phyloP scores from a whole-genome alignment of 64 coral and sea anemone species.

The Dendronephthya gigantea region DNA sequence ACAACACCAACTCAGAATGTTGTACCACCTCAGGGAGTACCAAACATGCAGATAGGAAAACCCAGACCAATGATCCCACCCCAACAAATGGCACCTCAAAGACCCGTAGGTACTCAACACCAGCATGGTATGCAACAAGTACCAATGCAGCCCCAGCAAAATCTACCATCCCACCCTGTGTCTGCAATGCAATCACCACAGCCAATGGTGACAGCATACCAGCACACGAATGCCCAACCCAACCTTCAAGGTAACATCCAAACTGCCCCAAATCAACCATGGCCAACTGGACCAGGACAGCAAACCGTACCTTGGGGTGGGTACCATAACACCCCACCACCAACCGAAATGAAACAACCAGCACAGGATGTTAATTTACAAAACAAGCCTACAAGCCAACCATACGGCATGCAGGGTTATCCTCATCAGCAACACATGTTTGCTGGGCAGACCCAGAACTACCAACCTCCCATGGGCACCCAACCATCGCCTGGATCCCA shows the following conservation, averaged over 20 bases:
- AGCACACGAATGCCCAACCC: background rate
- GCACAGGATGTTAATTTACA: background rate
- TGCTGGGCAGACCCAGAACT: background rate
- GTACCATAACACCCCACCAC: background rate
- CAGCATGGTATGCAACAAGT: background rate
- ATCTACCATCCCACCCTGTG: background rate
- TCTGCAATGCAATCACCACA: background rate
- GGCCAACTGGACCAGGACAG: background rate
- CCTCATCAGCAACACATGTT: background rate
- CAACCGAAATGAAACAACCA: background rate
- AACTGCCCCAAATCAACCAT: background rate
- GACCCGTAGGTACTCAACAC: too few relatives aligned
- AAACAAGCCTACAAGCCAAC: background rate
- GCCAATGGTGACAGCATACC: constrained; percentile 8
- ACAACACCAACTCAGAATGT: background rate
- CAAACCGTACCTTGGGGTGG: background rate
- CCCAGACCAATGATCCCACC: background rate
- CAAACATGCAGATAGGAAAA: background rate
- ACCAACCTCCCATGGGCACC: background rate
- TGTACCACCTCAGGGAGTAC: background rate
- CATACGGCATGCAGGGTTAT: background rate
- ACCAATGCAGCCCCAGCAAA: background rate
- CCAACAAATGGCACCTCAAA: constrained; percentile 31
- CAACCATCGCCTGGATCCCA: background rate
- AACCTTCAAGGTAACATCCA: background rate